phyloP scores from a whole-genome alignment of 2,113 vertebrate genomes.

The Trachemys scripta region DNA sequence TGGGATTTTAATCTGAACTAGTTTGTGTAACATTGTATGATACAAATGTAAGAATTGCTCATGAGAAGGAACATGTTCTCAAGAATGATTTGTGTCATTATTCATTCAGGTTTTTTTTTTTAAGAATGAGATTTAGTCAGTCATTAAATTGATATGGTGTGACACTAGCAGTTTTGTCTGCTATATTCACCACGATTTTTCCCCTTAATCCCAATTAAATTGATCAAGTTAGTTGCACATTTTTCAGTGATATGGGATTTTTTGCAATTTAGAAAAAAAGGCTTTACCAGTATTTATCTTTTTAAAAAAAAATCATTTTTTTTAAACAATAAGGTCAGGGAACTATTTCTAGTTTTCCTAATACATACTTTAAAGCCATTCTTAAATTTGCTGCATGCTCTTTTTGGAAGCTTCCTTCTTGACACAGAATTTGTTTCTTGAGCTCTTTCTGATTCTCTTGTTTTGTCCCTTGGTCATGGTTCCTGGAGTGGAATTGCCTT shows the following conservation, averaged over 20 bases:
- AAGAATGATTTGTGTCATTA: slow-evolving; percentile 30
- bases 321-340: not conserved
- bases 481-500: not conserved
- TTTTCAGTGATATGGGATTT: not conserved
- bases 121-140: slow-evolving; percentile 44
- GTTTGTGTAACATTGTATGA: not conserved
- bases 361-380: not conserved
- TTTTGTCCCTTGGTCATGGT: not conserved
- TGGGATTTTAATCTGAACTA: slow-evolving; percentile 33
- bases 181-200: slow-evolving; percentile 31
- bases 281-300: not conserved
- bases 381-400: not conserved
- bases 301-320: not conserved
- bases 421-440: not conserved
- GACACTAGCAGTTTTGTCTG: slow-evolving; percentile 35
- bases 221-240: not conserved
- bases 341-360: not conserved
- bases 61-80: not conserved
- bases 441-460: not conserved
- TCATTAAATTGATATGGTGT: slow-evolving; percentile 23
- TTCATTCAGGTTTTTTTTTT: slow-evolving; percentile 39
- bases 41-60: slow-evolving; percentile 38
- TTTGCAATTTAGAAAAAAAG: not conserved
- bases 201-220: slow-evolving; percentile 20
- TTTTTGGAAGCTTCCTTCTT: not conserved